Evolutionary conservation across 1,140 invertebrate species (phyloP), one percentile per base, ranked within the genome.

Genomic region (Halictus rubicundus): DNA sequence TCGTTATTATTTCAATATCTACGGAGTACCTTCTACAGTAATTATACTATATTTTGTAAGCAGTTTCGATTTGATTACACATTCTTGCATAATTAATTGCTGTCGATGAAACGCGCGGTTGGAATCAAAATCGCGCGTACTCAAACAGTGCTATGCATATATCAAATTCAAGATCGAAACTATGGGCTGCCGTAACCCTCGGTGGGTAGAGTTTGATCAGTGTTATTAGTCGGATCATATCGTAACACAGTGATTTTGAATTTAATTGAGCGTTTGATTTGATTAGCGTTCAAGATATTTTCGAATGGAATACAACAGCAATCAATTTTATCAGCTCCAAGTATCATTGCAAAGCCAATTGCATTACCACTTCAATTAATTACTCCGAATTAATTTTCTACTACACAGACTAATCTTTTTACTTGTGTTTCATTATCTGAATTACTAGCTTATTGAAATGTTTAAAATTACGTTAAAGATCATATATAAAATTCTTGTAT

Each of bases 221-320:
- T 39, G 32, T 57, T 39, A 59, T 59, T 25, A 10, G 68, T 12
- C 68, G 8, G 32, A 59, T 42, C 52, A 9, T 70, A 70, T 70
- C 68, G 7, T 42, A 59, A 59, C 68, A 9, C n/a, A 59, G 21
- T 59, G 68, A 70, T 59, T 70, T 42, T 8, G 68, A 59, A 70
- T 59, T 70, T 59, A 59, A 70, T 70, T 39, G 68, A 25, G 27
- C 32, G 32, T 59, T 59, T 59, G 32, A 59, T 70, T 70, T 39
- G 68, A 70, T 70, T 70, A 59, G 12, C 32, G 16, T 70, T 8
- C 27, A 70, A 39, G 68, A 39, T 70, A 70, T 37, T 59, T 39
- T 70, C 32, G 1, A 70, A 70, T 10, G 42, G 4, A 2, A 68
- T 32, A n/a, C 27, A 19, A 21, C 19, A 1, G 49, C 16, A 1